Evolutionary conservation across 2,888 invertebrate genomes (phyloP).

Genomic region (Acronicta aceris): DNA sequence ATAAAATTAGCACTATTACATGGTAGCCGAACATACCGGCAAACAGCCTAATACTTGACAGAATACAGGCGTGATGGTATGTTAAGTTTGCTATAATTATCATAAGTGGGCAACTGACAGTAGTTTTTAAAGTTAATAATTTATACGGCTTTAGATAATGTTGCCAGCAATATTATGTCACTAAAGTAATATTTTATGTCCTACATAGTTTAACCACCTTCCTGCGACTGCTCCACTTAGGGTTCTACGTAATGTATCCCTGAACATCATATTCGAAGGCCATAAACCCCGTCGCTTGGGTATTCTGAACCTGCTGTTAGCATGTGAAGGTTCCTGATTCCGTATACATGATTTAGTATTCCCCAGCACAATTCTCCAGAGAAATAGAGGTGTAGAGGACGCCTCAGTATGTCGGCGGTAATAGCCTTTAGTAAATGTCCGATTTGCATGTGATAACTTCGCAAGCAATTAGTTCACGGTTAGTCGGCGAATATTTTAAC

Average conservation of each 20-base stretch:
- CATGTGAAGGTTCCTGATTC: constrained; percentile 29
- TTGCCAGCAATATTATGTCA: constrained; percentile 22
- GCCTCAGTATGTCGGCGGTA: constrained; percentile 21
- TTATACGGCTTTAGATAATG: constrained; percentile 15
- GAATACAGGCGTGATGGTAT: no score
- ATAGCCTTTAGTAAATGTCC: constrained; percentile 37
- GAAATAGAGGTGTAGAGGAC: constrained; percentile 40
- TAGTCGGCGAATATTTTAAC: constrained; percentile 10
- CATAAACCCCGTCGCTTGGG: constrained; percentile 44
- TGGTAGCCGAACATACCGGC: no score
- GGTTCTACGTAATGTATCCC: constrained; percentile 35
- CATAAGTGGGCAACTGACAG: not conserved
- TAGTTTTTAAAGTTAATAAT: not conserved
- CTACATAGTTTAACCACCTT: constrained; percentile 39
- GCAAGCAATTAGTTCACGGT: constrained; percentile 14
- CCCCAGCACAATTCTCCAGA: constrained; percentile 33
- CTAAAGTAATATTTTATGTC: constrained; percentile 44
- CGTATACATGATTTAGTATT: constrained; percentile 53
- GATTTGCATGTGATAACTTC: constrained; percentile 34
- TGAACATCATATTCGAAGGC: constrained; percentile 29
- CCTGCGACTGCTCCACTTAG: constrained; percentile 41
- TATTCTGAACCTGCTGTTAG: constrained; percentile 39
- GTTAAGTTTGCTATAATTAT: not conserved
- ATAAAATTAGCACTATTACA: no score
- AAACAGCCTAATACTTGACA: no score